Evolutionary conservation across 2,113 vertebrate genomes (phyloP).

Genomic region (Corythoichthys intestinalis): DNA sequence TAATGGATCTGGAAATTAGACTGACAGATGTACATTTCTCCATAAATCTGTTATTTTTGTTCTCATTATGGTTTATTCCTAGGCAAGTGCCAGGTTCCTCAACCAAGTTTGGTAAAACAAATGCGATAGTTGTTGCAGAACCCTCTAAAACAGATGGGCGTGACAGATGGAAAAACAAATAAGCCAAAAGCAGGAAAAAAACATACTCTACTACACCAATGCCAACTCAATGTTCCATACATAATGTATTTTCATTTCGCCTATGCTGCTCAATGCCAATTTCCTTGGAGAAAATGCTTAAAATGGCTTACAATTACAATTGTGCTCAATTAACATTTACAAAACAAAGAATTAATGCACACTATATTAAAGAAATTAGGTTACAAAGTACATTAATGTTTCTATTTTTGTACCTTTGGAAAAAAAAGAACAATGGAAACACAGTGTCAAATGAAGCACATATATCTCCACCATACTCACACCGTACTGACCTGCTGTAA

Average conservation of each 20-base stretch:
- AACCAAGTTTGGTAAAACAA: conserved; percentile 5
- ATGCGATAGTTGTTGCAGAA: neutral
- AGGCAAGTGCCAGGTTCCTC: neutral
- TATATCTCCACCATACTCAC: neutral
- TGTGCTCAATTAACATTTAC: neutral
- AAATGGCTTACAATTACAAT: neutral
- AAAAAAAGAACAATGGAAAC: neutral
- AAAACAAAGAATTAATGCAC: neutral
- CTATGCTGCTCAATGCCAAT: neutral
- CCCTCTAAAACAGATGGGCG: conserved; percentile 3
- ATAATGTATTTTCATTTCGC: neutral
- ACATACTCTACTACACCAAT: neutral
- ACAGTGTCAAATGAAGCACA: too few species aligned
- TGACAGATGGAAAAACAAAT: conserved; percentile 12
- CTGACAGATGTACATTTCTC: conserved; percentile 1
- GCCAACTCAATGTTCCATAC: neutral
- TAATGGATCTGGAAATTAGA: neutral
- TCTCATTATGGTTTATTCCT: neutral
- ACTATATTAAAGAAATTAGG: too few species aligned
- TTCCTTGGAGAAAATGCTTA: neutral
- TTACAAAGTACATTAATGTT: neutral
- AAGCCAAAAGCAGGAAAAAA: neutral
- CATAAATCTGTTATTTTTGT: neutral
- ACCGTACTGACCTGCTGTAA: conserved; percentile 29
- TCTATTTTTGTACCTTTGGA: neutral